Evolutionary conservation across 2,113 vertebrate genomes (phyloP).

Genomic region (Cyprinodon variegatus): DNA sequence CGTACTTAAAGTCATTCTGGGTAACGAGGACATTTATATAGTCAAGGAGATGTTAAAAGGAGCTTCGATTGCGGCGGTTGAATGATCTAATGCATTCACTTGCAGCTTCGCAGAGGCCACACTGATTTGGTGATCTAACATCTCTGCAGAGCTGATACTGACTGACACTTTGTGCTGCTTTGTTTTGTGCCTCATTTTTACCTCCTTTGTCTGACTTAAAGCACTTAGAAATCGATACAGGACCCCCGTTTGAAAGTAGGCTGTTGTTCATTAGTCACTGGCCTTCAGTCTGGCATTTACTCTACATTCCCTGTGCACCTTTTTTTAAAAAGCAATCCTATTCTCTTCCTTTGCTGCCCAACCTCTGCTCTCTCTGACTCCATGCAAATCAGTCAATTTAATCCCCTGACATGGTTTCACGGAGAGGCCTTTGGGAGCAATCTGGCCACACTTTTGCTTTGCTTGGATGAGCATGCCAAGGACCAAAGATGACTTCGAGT

Average conservation of each 20-base stretch:
- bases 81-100: conserved; percentile 33
- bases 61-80: conserved; percentile 24
- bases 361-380: conserved; percentile 22
- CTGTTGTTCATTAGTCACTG: conserved; percentile 19
- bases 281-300: conserved; percentile 2
- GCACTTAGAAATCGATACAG: conserved; percentile 16
- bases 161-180: conserved; percentile 16
- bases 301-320: not conserved
- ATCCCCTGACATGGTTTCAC: conserved; percentile 63
- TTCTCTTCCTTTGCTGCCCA: conserved; percentile 10
- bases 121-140: conserved; percentile 13
- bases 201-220: conserved; percentile 21
- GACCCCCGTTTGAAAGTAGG: conserved; percentile 8
- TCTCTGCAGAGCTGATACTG: conserved; percentile 32
- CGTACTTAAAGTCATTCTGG: conserved; percentile 33
- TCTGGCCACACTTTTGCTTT: conserved; percentile 48
- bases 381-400: conserved; percentile 68
- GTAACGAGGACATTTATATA: conserved; percentile 41
- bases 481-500: conserved; percentile 2
- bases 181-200: not conserved
- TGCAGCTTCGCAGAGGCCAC: conserved; percentile 18
- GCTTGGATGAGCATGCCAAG: conserved; percentile 42
- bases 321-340: not conserved
- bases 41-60: conserved; percentile 46
- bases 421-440: conserved; percentile 44